These are phyloP conservation scores for Eugnorisma glareosa DNA, from an alignment of 2,888 invertebrate species.

Conservation along the genomic window DNA sequence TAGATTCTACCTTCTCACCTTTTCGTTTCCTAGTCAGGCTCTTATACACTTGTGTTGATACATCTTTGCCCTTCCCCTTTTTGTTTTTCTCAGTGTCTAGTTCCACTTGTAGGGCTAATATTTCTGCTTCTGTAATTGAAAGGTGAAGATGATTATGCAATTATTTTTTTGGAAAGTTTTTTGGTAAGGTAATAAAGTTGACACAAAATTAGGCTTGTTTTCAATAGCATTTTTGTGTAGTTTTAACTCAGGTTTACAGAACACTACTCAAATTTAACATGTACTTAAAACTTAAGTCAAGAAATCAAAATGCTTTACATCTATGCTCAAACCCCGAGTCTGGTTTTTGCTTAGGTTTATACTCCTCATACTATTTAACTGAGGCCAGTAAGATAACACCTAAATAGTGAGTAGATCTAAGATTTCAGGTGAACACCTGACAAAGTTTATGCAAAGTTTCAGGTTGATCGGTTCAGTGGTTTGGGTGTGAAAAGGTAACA, in stretches of 20 bases:
- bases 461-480: no score
- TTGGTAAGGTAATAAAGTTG: no score
- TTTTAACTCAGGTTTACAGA: neutral
- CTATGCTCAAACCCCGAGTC: neutral
- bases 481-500: no score
- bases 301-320: neutral
- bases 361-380: neutral
- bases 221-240: neutral
- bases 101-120: slow-evolving; percentile 85
- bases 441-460: no score
- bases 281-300: neutral
- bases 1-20: slow-evolving; percentile 74
- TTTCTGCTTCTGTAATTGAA: slow-evolving; percentile 82
- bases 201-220: neutral
- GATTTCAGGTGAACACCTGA: neutral
- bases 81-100: slow-evolving; percentile 75
- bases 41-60: slow-evolving; percentile 82
- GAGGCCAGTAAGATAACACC: neutral
- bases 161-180: no score
- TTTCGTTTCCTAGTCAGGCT: slow-evolving; percentile 77
- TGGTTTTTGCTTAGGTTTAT: neutral
- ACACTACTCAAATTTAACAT: neutral
- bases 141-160: neutral
- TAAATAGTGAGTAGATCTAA: neutral
- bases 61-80: slow-evolving; percentile 80